Base-by-base conservation (phyloP, 2,113 vertebrate species). In the Engraulis encrasicolus region DNA sequence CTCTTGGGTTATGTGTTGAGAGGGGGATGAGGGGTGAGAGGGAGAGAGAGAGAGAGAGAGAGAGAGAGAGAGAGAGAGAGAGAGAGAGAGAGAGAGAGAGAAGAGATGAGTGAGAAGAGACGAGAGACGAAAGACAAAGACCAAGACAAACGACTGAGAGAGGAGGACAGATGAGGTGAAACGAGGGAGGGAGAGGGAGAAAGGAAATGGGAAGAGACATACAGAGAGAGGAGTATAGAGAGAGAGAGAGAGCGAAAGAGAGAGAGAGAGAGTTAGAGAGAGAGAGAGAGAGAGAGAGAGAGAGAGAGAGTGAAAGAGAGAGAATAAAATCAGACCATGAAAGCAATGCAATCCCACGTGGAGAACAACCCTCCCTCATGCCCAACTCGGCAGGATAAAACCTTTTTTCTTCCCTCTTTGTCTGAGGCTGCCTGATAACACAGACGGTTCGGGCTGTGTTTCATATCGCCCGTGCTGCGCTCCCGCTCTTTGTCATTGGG, bases 331-430 rank as follows among this genome's bases (percentile, higher is more conserved):
- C 58, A 27, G n/a, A 66, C n/a, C 23, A 66, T 66, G 58, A 66
- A 66, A 66, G 58, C 5, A 66, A 31, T 66, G 58, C 58, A 66
- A 66, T 66, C 58, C 58, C 58, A 66, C 58, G 58, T 14, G 9
- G 58, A 66, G 58, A 66, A 66, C 58, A 66, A 31, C 58, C 23
- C 58, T 66, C 58, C 58, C 58, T 66, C 58, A 12, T 66, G 58
- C n/a, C n/a, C n/a, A 14, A 23, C 58, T 27, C 58, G 23, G 58
- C 23, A 66, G 58, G 58, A 66, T 27, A 66, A 66, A 11, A 23
- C 58, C 58, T 66, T 66, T 66, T 66, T 66, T 66, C 58, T 66
- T 27, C 58, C 58, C n/a, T 23, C 58, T 66, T 66, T 66, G 58
- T 66, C 58, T 66, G 58, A 27, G 58, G 58, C 58, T 31, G 58